Evolutionary conservation across 1,140 invertebrate species (phyloP).

Genomic region (Drosophila miranda): DNA sequence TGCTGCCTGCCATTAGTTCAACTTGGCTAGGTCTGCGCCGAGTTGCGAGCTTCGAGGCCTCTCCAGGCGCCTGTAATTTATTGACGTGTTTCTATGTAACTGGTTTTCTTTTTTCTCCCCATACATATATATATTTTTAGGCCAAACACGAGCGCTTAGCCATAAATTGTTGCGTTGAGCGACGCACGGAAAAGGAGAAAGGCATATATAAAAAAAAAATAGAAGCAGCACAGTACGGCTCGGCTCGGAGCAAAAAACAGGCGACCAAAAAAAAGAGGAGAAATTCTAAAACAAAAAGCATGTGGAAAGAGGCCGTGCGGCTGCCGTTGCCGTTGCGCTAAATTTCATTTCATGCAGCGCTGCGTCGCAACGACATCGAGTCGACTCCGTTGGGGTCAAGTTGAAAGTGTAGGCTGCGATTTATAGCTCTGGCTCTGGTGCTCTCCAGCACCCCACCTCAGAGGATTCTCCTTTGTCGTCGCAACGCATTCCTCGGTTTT

Average conservation of each 20-base stretch:
- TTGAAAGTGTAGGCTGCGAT: constrained; percentile 60
- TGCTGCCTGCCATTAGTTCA: constrained; percentile 58
- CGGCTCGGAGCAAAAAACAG: constrained; percentile 1
- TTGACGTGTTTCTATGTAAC: constrained; percentile 69
- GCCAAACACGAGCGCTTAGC: constrained; percentile 68
- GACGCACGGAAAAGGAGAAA: constrained; percentile 44
- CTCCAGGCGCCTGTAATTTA: constrained; percentile 61
- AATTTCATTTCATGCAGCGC: constrained; percentile 76
- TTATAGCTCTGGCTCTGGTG: constrained; percentile 37
- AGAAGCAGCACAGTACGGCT: constrained; percentile 2
- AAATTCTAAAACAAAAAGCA: constrained; percentile 22
- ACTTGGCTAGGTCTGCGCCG: constrained; percentile 38
- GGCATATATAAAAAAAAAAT: constrained; percentile 37
- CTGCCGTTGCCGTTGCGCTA: constrained; percentile 55
- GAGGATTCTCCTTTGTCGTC: not conserved
- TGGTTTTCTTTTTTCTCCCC: constrained; percentile 23
- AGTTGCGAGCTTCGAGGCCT: constrained; percentile 14
- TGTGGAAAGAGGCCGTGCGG: constrained; percentile 28
- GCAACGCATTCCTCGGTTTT: not conserved
- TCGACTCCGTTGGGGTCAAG: constrained; percentile 60
- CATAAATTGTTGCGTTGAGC: constrained; percentile 70
- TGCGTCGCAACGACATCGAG: constrained; percentile 37
- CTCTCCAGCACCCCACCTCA: not conserved
- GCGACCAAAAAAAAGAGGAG: constrained; percentile 1
- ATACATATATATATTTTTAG: constrained; percentile 51